phyloP scores from a whole-genome alignment of 2,113 vertebrate genomes.

The Nothoprocta pentlandii region DNA sequence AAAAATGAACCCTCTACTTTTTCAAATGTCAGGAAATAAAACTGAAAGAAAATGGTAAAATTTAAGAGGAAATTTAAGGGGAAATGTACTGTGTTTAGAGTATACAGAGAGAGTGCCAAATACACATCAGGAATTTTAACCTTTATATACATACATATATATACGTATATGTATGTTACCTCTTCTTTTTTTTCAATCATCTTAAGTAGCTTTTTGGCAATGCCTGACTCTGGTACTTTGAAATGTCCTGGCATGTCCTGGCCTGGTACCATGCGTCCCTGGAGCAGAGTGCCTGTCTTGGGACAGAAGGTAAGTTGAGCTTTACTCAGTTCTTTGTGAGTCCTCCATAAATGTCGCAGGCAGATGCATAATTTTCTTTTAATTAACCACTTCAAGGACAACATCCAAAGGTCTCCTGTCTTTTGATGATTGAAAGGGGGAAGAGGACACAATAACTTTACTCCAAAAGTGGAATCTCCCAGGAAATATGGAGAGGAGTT shows the following conservation, averaged over 20 bases:
- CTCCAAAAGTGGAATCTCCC: slow-evolving; percentile 26
- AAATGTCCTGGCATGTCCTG: slow-evolving; percentile 21
- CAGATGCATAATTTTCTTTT: not conserved
- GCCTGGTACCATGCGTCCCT: not conserved
- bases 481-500: slow-evolving; percentile 9
- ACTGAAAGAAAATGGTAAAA: slow-evolving; percentile 33
- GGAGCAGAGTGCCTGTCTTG: slow-evolving; percentile 31
- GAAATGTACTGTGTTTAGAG: slow-evolving; percentile 40
- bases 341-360: not conserved
- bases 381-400: slow-evolving; percentile 1
- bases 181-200: slow-evolving; percentile 59
- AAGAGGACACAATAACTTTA: not conserved
- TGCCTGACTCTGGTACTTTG: slow-evolving; percentile 50
- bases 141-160: not conserved
- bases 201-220: slow-evolving; percentile 61
- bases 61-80: slow-evolving; percentile 43
- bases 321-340: slow-evolving; percentile 31
- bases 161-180: not conserved
- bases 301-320: slow-evolving; percentile 29
- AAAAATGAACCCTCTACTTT: slow-evolving; percentile 3
- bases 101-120: slow-evolving; percentile 72
- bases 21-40: not conserved
- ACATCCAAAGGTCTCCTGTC: not conserved
- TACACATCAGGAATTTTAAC: slow-evolving; percentile 65
- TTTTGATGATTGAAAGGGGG: not conserved